Evolutionary conservation across 2,113 vertebrate genomes (phyloP).

Genomic region (Chauna torquata): DNA sequence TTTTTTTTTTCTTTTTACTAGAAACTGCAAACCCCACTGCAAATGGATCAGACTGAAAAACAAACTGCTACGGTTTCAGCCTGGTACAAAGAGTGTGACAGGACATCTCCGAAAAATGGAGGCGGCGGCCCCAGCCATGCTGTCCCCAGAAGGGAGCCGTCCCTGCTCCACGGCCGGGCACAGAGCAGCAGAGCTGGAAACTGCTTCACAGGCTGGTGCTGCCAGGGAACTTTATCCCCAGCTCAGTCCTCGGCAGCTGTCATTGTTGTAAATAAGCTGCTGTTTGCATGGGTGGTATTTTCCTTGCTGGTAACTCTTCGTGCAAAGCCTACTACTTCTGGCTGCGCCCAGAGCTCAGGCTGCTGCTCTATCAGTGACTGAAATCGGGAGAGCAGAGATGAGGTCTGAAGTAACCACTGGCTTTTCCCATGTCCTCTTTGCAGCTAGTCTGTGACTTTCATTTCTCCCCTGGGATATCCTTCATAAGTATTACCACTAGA

Average conservation of each 20-base stretch:
- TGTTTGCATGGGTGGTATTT: not conserved
- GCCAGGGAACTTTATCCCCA: not conserved
- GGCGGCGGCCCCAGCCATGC: not conserved
- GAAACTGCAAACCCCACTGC: constrained; percentile 41
- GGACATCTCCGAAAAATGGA: not conserved
- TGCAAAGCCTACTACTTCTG: not conserved
- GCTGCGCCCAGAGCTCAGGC: not conserved
- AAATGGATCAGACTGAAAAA: constrained; percentile 53
- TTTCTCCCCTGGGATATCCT: not conserved
- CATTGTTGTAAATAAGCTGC: not conserved
- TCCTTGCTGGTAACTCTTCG: not conserved
- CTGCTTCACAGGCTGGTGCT: not conserved
- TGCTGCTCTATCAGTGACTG: not conserved
- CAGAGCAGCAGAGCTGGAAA: not conserved
- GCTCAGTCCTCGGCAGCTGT: not conserved
- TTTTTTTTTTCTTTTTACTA: not conserved
- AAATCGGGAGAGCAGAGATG: not conserved
- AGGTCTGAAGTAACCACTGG: not conserved
- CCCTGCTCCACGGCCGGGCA: rapidly evolving
- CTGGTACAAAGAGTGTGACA: not conserved
- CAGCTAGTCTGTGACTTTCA: not conserved
- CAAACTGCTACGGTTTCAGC: not conserved
- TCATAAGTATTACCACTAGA: not conserved
- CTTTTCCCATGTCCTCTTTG: constrained; percentile 19
- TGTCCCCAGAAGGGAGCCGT: not conserved